Base-by-base conservation (phyloP, 2,888 invertebrate species). In the Hemithea aestivaria region DNA sequence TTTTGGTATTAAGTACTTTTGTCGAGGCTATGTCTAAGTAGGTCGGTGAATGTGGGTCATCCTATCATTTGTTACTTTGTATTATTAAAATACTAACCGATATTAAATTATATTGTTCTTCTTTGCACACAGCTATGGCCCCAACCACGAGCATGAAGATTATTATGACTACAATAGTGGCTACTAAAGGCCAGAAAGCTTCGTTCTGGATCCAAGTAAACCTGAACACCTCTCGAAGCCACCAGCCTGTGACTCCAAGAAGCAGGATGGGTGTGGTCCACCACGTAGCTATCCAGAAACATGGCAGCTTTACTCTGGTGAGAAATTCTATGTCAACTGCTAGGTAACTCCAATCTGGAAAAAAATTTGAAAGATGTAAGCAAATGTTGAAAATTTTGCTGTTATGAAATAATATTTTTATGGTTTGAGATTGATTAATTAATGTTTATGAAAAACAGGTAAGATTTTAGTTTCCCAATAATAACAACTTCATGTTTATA, bases 21-120 rank as follows among this genome's bases (percentile, higher is more conserved):
- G 16, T 16, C 16, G 5, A 16, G 16, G 16, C 16, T 4, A 16
- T 5, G 5, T 16, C 5, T 16, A 5, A 16, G 16, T 16, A 16
- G 16, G 16, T 16, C 16, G 16, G 16, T 16, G 5, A 16, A 16
- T 4, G 16, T 16, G 16, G 16, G 16, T 2, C 16, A 16, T 16
- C 2, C 5, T 16, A 16, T 16, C 16, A 4, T 16, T 16, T 16
- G 5, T 16, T 2, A 5, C 16, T 2, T 5, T 16, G 3, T 4
- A 16, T 2, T 11, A n/a, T 2, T 9, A 22, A 10, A 11, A 20
- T 35, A 67, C 77, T 69, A 28, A 85, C 87, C 30, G 83, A 62
- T 22, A 74, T 46, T 10, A 87, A 71, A 66, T 87, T 87, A 58
- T 73, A 87, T 40, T 87, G 85, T 40, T 87, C 85, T 40, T 87